Evolutionary conservation across 1,140 invertebrate genomes (phyloP).

Genomic region (Orius laevigatus): DNA sequence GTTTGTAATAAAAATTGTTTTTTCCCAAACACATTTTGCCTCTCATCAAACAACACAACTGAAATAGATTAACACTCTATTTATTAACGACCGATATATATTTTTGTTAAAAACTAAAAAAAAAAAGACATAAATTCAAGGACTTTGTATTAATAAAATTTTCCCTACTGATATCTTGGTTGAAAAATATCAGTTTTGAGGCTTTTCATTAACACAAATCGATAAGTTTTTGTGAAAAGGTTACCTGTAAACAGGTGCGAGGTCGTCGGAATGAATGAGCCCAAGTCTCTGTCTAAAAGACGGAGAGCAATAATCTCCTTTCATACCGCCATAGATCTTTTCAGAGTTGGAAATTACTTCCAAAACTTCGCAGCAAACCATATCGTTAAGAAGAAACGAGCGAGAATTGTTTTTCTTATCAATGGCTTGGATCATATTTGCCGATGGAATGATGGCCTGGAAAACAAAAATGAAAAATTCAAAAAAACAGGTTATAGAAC

Average conservation of each 20-base stretch:
- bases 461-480: constrained; percentile 21
- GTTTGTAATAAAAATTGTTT: no score
- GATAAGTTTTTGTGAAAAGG: no score
- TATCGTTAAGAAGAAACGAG: constrained; percentile 64
- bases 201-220: no score
- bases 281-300: constrained; percentile 38
- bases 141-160: no score
- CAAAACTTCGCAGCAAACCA: constrained; percentile 72
- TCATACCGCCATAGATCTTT: constrained; percentile 74
- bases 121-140: no score
- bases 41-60: no score
- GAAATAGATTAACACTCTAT: no score
- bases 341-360: constrained; percentile 72
- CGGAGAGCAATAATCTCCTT: constrained; percentile 37
- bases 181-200: no score
- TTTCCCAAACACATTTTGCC: no score
- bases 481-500: constrained; percentile 10
- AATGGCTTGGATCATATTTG: constrained; percentile 54
- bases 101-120: no score
- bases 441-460: constrained; percentile 48
- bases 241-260: constrained; percentile 78
- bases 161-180: no score
- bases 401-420: constrained; percentile 65
- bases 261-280: constrained; percentile 65
- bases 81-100: no score